Conservation (phyloP, 2,797 vertebrate genomes). For the Sebastes ruberrimus region DNA sequence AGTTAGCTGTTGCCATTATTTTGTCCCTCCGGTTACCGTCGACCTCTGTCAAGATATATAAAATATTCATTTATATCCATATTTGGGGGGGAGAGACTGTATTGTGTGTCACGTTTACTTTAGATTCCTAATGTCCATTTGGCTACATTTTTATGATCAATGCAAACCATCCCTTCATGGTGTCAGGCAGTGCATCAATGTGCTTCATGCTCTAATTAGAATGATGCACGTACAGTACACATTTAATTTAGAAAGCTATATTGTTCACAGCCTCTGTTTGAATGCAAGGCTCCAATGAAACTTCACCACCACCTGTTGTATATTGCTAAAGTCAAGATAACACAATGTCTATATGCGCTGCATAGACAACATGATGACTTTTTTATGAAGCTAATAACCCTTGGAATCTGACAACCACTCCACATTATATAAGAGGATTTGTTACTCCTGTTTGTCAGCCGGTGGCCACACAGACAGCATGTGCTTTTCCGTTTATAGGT, state of each 20-base stretch:
- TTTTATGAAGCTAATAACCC: slow-evolving; percentile 2
- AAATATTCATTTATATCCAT: background rate
- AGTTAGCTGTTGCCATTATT: no score
- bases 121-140: background rate
- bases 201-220: background rate
- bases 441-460: background rate
- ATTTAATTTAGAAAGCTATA: background rate
- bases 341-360: background rate
- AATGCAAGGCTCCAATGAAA: background rate
- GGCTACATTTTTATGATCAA: background rate
- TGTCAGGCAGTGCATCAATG: background rate
- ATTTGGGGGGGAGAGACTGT: background rate
- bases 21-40: no score
- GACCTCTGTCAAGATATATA: background rate
- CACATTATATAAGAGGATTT: slow-evolving; percentile 7
- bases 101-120: background rate
- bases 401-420: background rate
- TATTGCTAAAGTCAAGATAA: background rate
- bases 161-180: background rate
- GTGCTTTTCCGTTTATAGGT: background rate
- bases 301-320: background rate
- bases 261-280: background rate
- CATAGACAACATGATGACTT: background rate
- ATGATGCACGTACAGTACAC: background rate
- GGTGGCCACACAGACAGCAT: background rate